Base-by-base conservation (phyloP, 2,113 vertebrate species). In the Plecotus auritus region DNA sequence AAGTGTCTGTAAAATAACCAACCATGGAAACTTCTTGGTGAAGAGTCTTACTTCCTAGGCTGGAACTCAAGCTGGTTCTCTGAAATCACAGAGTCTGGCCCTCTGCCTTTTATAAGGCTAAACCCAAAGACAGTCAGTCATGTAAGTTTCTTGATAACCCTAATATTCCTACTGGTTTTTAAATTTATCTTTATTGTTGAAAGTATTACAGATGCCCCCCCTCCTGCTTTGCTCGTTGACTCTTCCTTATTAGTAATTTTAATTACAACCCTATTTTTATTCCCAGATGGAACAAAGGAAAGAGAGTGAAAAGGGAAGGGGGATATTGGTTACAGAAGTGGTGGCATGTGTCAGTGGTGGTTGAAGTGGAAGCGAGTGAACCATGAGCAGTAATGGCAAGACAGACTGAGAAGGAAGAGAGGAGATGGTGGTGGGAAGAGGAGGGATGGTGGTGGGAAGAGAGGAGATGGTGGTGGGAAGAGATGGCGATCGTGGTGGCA, bases 191-290 rank as follows among this genome's bases (percentile, higher is more conserved):
- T 59, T 26, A 61, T 61, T 61, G 23, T 11, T 28, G 59, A 28
- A 61, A 28, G 23, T 28, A 28, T 61, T 28, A 61, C 59, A 61
- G 59, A 61, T 61, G 4, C 4, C 17, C 18, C 59, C 59, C 59
- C 59, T 12, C 3, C 37, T 4, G 23, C 0, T 26, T 59, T 9
- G 0, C 22, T 22, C 22, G 3, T 23, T 59, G 56, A 26, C 56
- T 22, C 56, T 30, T 64, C 12, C 17, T 45, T 92, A 26, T 45
- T 78, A 35, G 22, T 59, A 20, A 2, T 59, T 42, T 7, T n/a
- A 47, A 70, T 88, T 81, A 67, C 9, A 73, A 1, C 76, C 66
- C 77, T 88, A 6, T 69, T 76, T 91, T 92, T 88, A 77, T 59
- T 78, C 66, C 28, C n/a, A 73, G 73, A 13, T 47, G 77, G 37